phyloP scores from a whole-genome alignment of 2,797 vertebrate genomes.

The Anniella stebbinsi region DNA sequence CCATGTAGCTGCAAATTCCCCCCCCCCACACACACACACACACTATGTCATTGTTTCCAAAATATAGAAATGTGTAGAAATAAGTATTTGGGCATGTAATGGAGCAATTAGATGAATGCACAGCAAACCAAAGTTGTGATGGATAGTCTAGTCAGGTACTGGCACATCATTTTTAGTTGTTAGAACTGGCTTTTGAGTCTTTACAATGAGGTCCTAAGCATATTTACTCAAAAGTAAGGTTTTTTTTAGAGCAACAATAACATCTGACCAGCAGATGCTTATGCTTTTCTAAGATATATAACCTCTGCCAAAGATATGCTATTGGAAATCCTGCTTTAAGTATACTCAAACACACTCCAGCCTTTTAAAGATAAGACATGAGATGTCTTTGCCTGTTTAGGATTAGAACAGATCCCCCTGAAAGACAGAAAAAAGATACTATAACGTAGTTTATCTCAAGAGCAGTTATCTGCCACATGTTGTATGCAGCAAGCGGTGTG shows the following conservation, averaged over 20 bases:
- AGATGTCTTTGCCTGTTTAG: constrained; percentile 56
- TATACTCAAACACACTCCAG: background rate
- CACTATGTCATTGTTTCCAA: background rate
- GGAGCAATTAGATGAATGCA: background rate
- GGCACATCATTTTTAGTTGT: background rate
- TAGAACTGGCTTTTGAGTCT: background rate
- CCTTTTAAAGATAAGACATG: constrained; percentile 35
- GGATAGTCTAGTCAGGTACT: background rate
- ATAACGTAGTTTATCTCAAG: constrained; percentile 29
- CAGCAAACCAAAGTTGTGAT: background rate
- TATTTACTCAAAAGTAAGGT: background rate
- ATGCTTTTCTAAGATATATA: constrained; percentile 26
- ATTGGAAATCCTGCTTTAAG: constrained; percentile 56
- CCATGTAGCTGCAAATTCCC: background rate
- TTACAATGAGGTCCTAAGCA: background rate
- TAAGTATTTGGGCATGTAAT: background rate
- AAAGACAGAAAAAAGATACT: constrained; percentile 33
- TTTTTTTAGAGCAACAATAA: background rate
- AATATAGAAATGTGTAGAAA: background rate
- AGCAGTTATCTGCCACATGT: constrained; percentile 41
- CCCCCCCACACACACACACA: no score
- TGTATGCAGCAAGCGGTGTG: constrained; percentile 17
- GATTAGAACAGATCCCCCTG: constrained; percentile 46
- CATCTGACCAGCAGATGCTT: constrained; percentile 28
- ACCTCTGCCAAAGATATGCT: background rate